Evolutionary conservation across 2,113 vertebrate species (phyloP), one percentile per base, ranked within the genome.

Genomic region (Myxocyprinus asiaticus): DNA sequence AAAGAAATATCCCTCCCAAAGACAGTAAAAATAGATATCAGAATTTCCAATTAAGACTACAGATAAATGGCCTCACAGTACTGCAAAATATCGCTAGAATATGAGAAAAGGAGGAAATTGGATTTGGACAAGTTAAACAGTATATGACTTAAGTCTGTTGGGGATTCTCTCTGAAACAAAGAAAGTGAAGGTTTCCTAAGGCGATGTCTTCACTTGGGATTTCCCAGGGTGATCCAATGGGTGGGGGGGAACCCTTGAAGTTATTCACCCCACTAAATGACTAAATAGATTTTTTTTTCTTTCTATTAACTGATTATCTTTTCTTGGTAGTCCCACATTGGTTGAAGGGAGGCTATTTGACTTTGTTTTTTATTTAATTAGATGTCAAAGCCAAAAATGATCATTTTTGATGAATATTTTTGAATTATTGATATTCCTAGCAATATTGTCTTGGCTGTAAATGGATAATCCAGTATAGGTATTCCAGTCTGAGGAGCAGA

Each of bases 281-380:
- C 91, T 93, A 94, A 94, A 94, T 93, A 92, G 92, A 94, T 94
- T 94, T 93, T 93, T 85, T 81, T 92, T 92, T 94, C 91, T 92
- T 92, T 94, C 91, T 93, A 94, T 94, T 94, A 93, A 88, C 91
- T 92, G 85, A 85, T 90, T 85, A 86, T 64, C 71, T 85, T 87
- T 92, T 92, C 89, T 87, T 93, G 89, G 82, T 88, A 84, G 82
- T 80, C 82, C 84, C 69, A 78, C 77, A 77, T 84, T 88, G 88
- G 88, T 88, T 92, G 88, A 80, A 88, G 88, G 90, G 86, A 66
- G 89, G 89, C 82, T 86, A 64, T 89, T 90, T 89, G 69, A 86
- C 90, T 90, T 86, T 85, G 89, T 78, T 87, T 82, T 88, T 85
- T 91, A 91, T 92, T 93, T 92, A 90, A 91, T 90, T 92, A 82